Evolutionary conservation across 2,888 invertebrate genomes (phyloP), one percentile per base, ranked within the genome.

Genomic region (Mythimna vitellina): DNA sequence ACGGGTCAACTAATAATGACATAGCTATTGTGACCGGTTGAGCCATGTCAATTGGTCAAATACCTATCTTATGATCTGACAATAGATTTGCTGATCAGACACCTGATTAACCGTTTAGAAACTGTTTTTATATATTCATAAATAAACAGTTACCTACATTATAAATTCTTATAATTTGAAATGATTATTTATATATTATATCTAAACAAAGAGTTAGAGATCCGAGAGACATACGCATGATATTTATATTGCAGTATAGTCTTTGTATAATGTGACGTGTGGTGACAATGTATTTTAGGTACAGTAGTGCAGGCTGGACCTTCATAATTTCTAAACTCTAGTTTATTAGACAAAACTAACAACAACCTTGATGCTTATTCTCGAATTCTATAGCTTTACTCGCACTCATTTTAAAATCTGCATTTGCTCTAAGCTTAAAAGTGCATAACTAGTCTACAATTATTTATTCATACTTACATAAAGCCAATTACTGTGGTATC

Each of bases 381-480:
- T 6, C 12, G n/a, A 35, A 58, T n/a, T 6, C 53, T 35, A 29
- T 53, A 51, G 8, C 10, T n/a, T 20, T 7, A 51, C 1, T 38
- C 1, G 14, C 7, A 25, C 62, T 56, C 2, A 29, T 38, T 51
- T 72, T 49, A 51, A 35, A 51, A 25, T 53, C 35, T 54, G 56
- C 17, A 63, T 56, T 64, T 38, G 53, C 49, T 60, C 63, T 60
- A 73, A 54, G 60, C 25, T 73, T 65, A 74, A 81, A 65, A 65
- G 32, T 57, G 32, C 35, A 29, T 3, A n/a, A n/a, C 9, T 53
- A 65, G 65, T 42, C 12, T n/a, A 62, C 54, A 70, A 76, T 68
- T 64, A 76, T 38, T 46, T 70, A 70, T 61, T 69, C 53, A 77
- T 58, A 58, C 51, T 78, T 82, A 67, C 67, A 70, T 81, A 72